Conservation (phyloP, 2,888 invertebrate species). For the Allacma fusca region DNA sequence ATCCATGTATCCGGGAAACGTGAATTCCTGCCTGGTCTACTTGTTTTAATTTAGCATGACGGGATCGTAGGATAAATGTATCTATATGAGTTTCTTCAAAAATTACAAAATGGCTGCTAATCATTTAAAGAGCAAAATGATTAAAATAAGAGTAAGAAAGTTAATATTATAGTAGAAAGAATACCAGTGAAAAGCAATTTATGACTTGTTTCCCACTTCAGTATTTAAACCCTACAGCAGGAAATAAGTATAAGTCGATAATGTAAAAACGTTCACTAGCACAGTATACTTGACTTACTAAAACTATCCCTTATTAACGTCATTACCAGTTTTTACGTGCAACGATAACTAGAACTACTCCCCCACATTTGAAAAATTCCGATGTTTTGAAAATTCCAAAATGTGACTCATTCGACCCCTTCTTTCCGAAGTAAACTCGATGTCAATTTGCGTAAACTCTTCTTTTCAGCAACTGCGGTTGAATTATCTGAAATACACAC, state of each 20-base stretch:
- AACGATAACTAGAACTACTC: slow-evolving; percentile 28
- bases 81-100: slow-evolving; percentile 14
- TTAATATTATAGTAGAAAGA: slow-evolving; percentile 1
- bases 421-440: neutral
- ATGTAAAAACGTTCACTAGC: slow-evolving; percentile 22
- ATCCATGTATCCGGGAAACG: too few species aligned
- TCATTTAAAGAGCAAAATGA: neutral
- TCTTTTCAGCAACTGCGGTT: neutral
- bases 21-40: too few species aligned
- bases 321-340: slow-evolving; percentile 31
- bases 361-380: neutral
- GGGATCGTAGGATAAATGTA: neutral
- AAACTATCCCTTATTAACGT: slow-evolving; percentile 24
- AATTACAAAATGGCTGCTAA: slow-evolving; percentile 20
- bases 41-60: too few species aligned
- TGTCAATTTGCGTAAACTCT: slow-evolving; percentile 4
- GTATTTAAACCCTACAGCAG: too few species aligned
- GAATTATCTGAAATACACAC: neutral
- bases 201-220: neutral
- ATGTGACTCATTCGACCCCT: slow-evolving; percentile 5
- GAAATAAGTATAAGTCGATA: slow-evolving; percentile 1
- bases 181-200: neutral
- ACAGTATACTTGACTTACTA: neutral
- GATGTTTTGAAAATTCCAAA: neutral
- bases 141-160: slow-evolving; percentile 1